Conservation (phyloP, 2,113 vertebrate species). For the Butorides virescens region DNA sequence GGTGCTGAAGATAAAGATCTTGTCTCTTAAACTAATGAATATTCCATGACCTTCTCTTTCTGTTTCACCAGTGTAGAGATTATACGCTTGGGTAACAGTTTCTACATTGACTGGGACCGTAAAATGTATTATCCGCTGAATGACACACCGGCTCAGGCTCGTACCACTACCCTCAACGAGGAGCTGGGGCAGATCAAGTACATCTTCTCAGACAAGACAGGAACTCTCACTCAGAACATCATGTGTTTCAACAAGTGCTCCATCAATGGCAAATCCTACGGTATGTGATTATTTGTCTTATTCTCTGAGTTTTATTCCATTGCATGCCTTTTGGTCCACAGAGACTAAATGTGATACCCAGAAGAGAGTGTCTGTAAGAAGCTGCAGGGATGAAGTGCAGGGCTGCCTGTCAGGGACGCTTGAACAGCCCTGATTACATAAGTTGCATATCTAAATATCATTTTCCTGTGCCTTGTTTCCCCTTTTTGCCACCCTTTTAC, state of each 20-base stretch:
- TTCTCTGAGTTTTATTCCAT: background rate
- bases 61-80: conserved; percentile 86
- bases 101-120: conserved; percentile 93
- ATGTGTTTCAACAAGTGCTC: conserved; percentile 95
- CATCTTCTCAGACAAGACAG: conserved; percentile 96
- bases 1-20: background rate
- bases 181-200: conserved; percentile 96
- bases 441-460: background rate
- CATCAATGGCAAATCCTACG: conserved; percentile 87
- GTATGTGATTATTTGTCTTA: conserved; percentile 62
- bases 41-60: background rate
- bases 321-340: background rate
- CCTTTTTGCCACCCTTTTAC: background rate
- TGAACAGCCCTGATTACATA: background rate
- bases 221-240: conserved; percentile 96
- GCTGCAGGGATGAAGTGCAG: background rate
- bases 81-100: conserved; percentile 95
- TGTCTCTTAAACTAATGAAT: background rate
- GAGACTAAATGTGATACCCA: background rate
- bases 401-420: background rate
- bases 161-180: conserved; percentile 94
- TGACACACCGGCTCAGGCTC: conserved; percentile 87
- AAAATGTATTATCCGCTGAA: conserved; percentile 90
- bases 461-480: background rate
- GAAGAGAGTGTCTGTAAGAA: background rate